Evolutionary conservation across 2,797 vertebrate genomes (phyloP).

Genomic region (Jordanella pulchra): DNA sequence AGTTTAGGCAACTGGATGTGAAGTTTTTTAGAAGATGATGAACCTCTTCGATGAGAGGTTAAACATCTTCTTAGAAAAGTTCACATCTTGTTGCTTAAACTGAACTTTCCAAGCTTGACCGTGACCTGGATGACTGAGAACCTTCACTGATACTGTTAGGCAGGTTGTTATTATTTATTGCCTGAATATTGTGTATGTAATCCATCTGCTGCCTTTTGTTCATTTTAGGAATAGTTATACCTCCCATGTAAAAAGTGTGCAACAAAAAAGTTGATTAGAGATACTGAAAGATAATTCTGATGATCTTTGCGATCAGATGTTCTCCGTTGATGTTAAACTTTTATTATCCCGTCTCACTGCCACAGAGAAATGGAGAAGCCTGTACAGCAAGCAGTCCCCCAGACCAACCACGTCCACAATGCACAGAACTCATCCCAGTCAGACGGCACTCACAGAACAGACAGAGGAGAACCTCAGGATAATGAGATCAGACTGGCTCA

Average conservation of each 20-base stretch:
- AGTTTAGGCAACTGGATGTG: no score
- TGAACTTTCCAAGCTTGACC: no score
- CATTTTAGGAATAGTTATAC: slow-evolving; percentile 16
- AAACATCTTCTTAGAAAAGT: no score
- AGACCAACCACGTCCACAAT: slow-evolving; percentile 84
- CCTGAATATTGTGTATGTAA: not conserved
- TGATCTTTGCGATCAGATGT: not conserved
- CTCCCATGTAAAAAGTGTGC: not conserved
- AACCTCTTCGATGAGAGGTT: no score
- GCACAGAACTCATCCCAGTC: slow-evolving; percentile 76
- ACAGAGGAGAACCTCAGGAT: slow-evolving; percentile 72
- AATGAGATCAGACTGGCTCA: slow-evolving; percentile 78
- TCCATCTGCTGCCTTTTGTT: slow-evolving; percentile 15
- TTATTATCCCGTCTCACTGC: slow-evolving; percentile 9
- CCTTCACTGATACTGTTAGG: not conserved
- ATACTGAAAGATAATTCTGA: slow-evolving; percentile 5
- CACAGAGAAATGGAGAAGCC: slow-evolving; percentile 79
- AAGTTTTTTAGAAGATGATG: no score
- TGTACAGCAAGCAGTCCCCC: slow-evolving; percentile 84
- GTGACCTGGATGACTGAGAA: no score
- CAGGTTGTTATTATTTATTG: not conserved
- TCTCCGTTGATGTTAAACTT: not conserved
- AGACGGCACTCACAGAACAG: slow-evolving; percentile 73
- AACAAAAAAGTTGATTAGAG: not conserved
- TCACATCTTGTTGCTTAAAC: no score